Percentiles rank a stretch among this genome's conserved stretches.
These are phyloP conservation scores for Drosophila yakuba DNA, from an alignment of 1,140 invertebrate species.

Conservation along the genomic window DNA sequence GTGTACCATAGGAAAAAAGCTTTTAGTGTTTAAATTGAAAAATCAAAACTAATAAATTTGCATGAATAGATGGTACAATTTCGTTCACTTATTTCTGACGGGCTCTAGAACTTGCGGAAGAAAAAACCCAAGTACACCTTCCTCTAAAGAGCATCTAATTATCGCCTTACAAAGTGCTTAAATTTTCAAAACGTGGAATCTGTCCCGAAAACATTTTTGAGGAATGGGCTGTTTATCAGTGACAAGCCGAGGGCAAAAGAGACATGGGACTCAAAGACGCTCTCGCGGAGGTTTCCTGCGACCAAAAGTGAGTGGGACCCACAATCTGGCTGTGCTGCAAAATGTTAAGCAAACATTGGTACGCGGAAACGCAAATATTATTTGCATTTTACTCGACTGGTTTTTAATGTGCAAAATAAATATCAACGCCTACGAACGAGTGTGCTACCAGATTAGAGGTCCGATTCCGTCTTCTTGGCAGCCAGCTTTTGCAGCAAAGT, in stretches of 20 bases:
- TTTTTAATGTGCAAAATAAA: conserved; percentile 77
- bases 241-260: conserved; percentile 43
- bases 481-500: conserved; percentile 86
- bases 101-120: too few species aligned
- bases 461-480: conserved; percentile 87
- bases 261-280: conserved; percentile 21
- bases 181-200: conserved; percentile 14
- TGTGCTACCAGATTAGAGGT: conserved; percentile 21
- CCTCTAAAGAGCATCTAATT: conserved; percentile 32
- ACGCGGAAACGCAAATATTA: conserved; percentile 72
- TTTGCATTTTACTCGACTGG: conserved; percentile 64
- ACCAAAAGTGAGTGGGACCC: not conserved
- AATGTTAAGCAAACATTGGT: conserved; percentile 56
- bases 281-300: not conserved
- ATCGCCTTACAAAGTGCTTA: conserved; percentile 8
- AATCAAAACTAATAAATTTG: not conserved
- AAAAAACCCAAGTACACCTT: too few species aligned
- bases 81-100: too few species aligned
- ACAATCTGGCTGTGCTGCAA: conserved; percentile 16
- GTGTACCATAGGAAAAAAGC: not conserved
- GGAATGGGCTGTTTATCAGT: conserved; percentile 54
- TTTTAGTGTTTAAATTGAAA: not conserved
- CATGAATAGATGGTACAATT: too few species aligned
- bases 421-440: conserved; percentile 46
- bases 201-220: not conserved